Conservation (phyloP, 2,797 vertebrate genomes). For the Spinus olivaceus region DNA sequence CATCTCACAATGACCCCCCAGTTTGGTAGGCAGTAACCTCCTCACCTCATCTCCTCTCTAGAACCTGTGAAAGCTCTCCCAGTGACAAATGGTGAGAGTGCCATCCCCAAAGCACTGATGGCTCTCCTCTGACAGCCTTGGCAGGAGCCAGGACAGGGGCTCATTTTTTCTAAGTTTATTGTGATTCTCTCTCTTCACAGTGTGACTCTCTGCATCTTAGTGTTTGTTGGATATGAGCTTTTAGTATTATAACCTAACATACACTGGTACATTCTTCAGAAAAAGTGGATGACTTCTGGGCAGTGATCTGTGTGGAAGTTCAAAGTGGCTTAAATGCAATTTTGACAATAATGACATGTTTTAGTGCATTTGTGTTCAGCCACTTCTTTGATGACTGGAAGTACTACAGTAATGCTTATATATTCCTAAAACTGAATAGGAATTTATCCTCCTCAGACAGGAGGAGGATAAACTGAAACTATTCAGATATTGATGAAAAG, state of each 20-base stretch:
- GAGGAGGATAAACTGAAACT: too few species aligned
- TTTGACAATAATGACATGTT: not conserved
- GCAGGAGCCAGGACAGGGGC: not conserved
- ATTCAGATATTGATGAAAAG: not conserved
- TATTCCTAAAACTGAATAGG: not conserved
- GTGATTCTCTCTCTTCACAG: not conserved
- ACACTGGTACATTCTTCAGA: not conserved
- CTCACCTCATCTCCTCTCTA: not conserved
- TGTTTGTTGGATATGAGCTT: not conserved
- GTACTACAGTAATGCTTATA: not conserved
- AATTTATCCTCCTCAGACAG: not conserved
- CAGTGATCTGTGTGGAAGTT: not conserved
- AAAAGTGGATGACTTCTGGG: not conserved
- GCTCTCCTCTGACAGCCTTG: not conserved
- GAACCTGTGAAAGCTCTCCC: not conserved
- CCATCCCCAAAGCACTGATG: not conserved
- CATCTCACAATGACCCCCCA: not conserved
- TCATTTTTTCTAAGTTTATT: not conserved
- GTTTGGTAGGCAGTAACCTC: not conserved
- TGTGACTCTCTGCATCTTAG: not conserved
- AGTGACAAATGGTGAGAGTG: not conserved
- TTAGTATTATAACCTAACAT: not conserved
- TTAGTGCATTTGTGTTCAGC: not conserved
- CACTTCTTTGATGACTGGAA: not conserved
- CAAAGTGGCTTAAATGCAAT: not conserved